Evolutionary conservation across 2,113 vertebrate species (phyloP).

Genomic region (Vulpes vulpes): DNA sequence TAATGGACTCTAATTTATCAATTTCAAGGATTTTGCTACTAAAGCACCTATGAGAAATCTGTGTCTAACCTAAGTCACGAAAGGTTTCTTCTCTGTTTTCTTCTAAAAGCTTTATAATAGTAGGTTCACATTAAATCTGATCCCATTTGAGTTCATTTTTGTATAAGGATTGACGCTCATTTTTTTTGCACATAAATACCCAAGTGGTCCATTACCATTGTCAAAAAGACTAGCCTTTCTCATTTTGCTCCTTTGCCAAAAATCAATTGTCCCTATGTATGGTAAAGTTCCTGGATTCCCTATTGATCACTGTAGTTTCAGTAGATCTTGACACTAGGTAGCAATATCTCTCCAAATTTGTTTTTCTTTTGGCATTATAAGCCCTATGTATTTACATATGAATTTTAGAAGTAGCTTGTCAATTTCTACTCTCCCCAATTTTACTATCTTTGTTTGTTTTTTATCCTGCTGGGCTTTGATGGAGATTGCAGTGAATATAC

Average conservation of each 20-base stretch:
- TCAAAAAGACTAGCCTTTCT: neutral
- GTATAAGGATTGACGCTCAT: neutral
- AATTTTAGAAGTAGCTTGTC: neutral
- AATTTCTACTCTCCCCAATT: neutral
- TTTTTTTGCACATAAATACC: neutral
- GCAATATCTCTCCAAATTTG: neutral
- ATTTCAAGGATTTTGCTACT: slow-evolving; percentile 11
- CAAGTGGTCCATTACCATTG: neutral
- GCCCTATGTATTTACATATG: neutral
- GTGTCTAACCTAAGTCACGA: neutral
- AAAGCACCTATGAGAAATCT: neutral
- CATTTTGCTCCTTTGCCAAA: neutral
- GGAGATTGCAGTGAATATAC: neutral
- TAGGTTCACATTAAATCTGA: neutral
- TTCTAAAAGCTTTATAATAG: neutral
- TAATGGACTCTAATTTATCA: neutral
- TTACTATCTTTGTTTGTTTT: neutral
- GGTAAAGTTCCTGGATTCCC: neutral
- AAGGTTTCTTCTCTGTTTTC: neutral
- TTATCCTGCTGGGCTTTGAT: neutral
- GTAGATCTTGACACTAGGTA: neutral
- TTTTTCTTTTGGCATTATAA: neutral
- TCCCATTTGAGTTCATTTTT: neutral
- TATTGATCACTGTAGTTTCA: neutral
- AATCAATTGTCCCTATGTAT: neutral